Base-by-base conservation (phyloP, 2,113 vertebrate species). In the Prionailurus bengalensis region DNA sequence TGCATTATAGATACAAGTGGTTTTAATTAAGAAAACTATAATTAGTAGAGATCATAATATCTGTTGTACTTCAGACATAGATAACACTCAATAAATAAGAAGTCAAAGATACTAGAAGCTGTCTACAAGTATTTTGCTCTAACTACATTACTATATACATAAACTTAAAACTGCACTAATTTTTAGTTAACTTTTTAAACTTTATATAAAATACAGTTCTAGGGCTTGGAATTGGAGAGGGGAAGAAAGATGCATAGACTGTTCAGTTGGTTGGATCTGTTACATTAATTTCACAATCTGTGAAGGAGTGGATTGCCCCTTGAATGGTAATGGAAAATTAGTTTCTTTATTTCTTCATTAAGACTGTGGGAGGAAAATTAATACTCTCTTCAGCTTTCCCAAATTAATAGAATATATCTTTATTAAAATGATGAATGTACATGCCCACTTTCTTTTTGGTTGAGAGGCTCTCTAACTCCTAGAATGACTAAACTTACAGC, bases 341-440 rank as follows among this genome's bases (percentile, higher is more conserved):
- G 98, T 98, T 99, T 98, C 98, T 98, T 98, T 98, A 98, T 99
- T 99, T 98, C 98, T 99, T 99, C 98, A 98, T 99, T 98, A 99
- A 98, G 98, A 96, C 92, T 97, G 99, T 98, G 99, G 99, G 99
- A 99, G 98, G 98, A 98, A 99, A 99, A 98, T 98, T 99, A 99
- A 99, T 99, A 98, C 98, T 97, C 97, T 98, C 98, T 95, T 93
- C 96, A 94, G 91, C 94, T 97, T 98, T 99, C 98, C 92, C 94
- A 98, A 98, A 99, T 98, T 99, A 99, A 99, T 98, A 98, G 98
- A 98, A 99, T 98, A 98, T 98, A 98, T 99, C 98, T 99, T 99
- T 98, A 98, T 98, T 98, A 99, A 98, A 97, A 89, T 99, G 98
- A 99, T 98, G 97, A 93, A 98, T 98, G 95, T 29, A 66, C 45